A percentile compares a stretch with the other conserved stretches of the same genome.
Conservation (phyloP, 2,797 vertebrate species). For the Pantherophis alleghaniensis region DNA sequence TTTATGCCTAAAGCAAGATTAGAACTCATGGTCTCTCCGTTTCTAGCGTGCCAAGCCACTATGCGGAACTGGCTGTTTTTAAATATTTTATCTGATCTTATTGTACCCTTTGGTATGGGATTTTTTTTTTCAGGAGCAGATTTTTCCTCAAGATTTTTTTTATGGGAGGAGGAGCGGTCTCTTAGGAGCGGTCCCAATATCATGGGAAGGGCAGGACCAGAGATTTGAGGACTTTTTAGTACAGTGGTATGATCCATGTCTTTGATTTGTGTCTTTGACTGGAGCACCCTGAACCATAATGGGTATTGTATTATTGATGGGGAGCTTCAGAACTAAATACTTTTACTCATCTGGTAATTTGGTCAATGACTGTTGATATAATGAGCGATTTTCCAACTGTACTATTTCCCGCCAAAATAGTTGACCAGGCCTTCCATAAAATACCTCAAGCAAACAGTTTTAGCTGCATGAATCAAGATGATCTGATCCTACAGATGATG, state of each 20-base stretch:
- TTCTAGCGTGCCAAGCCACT: not conserved
- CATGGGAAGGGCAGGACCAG: not conserved
- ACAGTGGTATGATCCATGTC: not conserved
- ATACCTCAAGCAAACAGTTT: conserved; percentile 73
- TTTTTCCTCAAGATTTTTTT: not conserved
- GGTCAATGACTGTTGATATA: conserved; percentile 70
- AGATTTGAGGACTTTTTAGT: not conserved
- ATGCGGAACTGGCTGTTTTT: not conserved
- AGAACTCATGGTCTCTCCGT: not conserved
- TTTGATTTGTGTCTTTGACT: not conserved
- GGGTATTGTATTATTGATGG: conserved; percentile 73
- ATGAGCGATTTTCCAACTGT: conserved; percentile 76
- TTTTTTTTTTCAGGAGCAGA: not conserved
- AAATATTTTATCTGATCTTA: not conserved
- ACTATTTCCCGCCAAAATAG: conserved; percentile 77
- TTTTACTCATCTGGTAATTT: conserved; percentile 73
- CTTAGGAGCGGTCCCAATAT: not conserved
- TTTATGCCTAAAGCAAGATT: not conserved
- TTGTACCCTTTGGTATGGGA: not conserved
- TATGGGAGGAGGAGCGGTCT: not conserved
- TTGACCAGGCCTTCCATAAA: conserved; percentile 70
- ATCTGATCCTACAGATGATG: conserved; percentile 60
- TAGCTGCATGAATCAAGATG: conserved; percentile 71
- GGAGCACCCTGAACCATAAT: conserved; percentile 39
- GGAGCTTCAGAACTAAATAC: conserved; percentile 70